Percentiles rank a stretch among this genome's conserved stretches.
phyloP scores from a whole-genome alignment of 2,888 invertebrate species.

The Thyatira batis region DNA sequence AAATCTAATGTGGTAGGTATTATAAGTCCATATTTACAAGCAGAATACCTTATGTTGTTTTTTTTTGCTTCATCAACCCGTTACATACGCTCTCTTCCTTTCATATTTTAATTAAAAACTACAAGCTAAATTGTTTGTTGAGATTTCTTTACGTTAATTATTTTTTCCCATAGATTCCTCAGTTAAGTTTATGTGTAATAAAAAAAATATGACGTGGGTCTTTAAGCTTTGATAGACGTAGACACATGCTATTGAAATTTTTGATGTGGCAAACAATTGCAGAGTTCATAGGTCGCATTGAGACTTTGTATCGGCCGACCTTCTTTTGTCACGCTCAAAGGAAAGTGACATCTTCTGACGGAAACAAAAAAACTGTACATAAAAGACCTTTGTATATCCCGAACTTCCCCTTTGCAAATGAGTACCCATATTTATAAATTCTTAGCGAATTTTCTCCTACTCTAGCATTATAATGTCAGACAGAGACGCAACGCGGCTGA shows the following conservation, averaged over 20 bases:
- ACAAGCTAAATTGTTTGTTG: too few relatives aligned
- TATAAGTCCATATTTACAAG: too few relatives aligned
- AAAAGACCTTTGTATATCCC: not conserved
- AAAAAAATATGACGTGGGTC: slow-evolving; percentile 47
- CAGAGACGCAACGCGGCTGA: not conserved
- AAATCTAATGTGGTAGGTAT: too few relatives aligned
- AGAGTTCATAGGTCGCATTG: slow-evolving; percentile 50
- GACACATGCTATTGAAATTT: slow-evolving; percentile 32
- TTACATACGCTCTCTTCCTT: too few relatives aligned
- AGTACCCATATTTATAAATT: not conserved
- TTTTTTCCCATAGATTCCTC: slow-evolving; percentile 6
- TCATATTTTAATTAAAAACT: too few relatives aligned
- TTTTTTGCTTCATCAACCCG: too few relatives aligned
- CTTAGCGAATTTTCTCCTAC: not conserved
- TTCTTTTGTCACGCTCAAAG: slow-evolving; percentile 35
- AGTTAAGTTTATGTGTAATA: slow-evolving; percentile 45
- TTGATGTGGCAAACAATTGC: slow-evolving; percentile 37
- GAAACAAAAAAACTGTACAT: slow-evolving; percentile 42
- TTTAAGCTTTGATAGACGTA: slow-evolving; percentile 50
- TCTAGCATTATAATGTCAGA: not conserved
- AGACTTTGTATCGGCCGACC: slow-evolving; percentile 25
- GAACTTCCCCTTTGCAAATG: slow-evolving; percentile 4
- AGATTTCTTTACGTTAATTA: too few relatives aligned
- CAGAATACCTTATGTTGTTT: too few relatives aligned
- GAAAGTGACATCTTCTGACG: slow-evolving; percentile 48